Base-by-base conservation (phyloP, 2,888 invertebrate genomes). In the Eupithecia centaureata region DNA sequence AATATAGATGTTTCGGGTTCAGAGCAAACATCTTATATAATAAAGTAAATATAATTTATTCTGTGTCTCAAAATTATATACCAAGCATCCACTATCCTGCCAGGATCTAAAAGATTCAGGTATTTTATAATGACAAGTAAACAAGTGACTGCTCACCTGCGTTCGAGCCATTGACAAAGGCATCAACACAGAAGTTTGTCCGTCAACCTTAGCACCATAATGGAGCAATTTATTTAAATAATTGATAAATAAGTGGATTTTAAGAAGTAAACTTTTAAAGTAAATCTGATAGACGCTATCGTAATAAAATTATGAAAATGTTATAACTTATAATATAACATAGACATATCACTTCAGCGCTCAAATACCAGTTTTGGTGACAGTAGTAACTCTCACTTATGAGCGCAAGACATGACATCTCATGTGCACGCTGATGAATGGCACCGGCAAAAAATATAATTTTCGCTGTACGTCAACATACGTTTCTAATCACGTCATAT, bases 331-430 rank as follows among this genome's bases (percentile, higher is more conserved):
- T 67, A 58, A 63, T 88, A 90, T 88, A 86, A 89, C 84, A 86
- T 86, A 86, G 82, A 85, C 79, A 77, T 77, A 82, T 78, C 79
- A 81, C 78, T 81, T 77, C 79, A 78, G 82, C 81, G 82, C 85
- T 87, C 83, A 82, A 81, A 87, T 90, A 89, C 91, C 90, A 90
- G 92, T 92, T 92, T 92, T 85, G 90, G 88, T 87, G 88, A 90
- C 89, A 90, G 86, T 87, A 85, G 87, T 86, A 91, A 92, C 93
- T 93, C 93, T 93, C 93, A 92, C 93, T 92, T 79, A 85, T 89
- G 85, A 86, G 88, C 89, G 91, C 90, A 91, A 57, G 32, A 88
- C 85, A 82, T 85, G 86, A 82, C 81, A 87, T 89, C 86, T 87
- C 86, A 84, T 82, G 86, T 83, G 86, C 86, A 83, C 86, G 86